These are phyloP conservation scores for Ictidomys tridecemlineatus DNA, from an alignment of 2,113 vertebrate genomes.

Conservation along the genomic window DNA sequence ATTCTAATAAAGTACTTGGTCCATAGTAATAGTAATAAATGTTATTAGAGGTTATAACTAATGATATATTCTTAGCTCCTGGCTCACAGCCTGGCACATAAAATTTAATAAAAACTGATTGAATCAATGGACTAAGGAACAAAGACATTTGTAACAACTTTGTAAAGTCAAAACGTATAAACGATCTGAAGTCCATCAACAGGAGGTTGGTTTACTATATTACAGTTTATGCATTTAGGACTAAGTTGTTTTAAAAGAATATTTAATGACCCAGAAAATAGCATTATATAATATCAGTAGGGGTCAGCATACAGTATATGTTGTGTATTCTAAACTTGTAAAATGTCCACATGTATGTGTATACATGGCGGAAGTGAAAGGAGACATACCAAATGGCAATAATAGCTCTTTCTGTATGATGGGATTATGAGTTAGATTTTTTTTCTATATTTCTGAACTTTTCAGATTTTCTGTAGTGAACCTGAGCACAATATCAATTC, in stretches of 20 bases:
- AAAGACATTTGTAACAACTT: neutral
- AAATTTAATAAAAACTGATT: neutral
- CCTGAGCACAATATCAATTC: neutral
- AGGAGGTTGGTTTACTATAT: neutral
- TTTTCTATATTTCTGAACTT: slow-evolving; percentile 27
- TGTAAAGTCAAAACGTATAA: slow-evolving; percentile 16
- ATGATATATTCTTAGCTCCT: neutral
- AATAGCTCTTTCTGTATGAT: neutral
- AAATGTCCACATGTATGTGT: neutral
- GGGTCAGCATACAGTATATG: neutral
- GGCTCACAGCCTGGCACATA: neutral
- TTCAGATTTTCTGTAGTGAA: slow-evolving; percentile 21
- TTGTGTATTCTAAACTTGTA: neutral
- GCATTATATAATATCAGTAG: neutral
- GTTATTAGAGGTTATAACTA: neutral
- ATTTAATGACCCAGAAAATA: neutral
- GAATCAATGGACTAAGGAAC: neutral
- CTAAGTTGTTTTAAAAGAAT: slow-evolving; percentile 46
- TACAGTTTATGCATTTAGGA: neutral
- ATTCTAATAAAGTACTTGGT: neutral
- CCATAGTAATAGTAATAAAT: slow-evolving; percentile 32
- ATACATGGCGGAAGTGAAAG: neutral
- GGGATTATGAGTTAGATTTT: neutral
- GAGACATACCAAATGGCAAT: neutral
- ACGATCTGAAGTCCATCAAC: neutral